Evolutionary conservation across 2,113 vertebrate species (phyloP).

Genomic region (Lophotis ruficrista): DNA sequence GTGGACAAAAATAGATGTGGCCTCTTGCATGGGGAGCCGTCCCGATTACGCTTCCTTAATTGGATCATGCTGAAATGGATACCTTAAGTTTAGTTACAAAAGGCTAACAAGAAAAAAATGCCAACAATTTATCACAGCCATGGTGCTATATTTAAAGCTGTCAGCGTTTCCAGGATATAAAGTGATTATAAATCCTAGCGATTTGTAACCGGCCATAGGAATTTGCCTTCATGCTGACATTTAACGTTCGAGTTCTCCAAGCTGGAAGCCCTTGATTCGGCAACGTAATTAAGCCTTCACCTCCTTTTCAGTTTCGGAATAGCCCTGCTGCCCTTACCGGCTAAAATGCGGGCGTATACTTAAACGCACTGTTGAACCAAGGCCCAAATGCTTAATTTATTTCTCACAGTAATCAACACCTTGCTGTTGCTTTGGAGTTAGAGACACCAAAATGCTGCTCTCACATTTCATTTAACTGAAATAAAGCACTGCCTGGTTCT

Average conservation of each 20-base stretch:
- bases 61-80: conserved; percentile 59
- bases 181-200: conserved; percentile 23
- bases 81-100: conserved; percentile 65
- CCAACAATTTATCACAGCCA: conserved; percentile 47
- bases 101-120: conserved; percentile 51
- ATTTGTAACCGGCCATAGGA: conserved; percentile 41
- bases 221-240: conserved; percentile 34
- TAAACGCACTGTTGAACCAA: neutral
- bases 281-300: neutral
- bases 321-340: neutral
- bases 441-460: neutral
- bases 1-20: conserved; percentile 55
- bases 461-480: neutral
- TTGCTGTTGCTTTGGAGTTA: neutral
- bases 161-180: conserved; percentile 26
- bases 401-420: neutral
- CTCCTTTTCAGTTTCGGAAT: neutral
- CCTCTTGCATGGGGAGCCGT: conserved; percentile 34
- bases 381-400: neutral
- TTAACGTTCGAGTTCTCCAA: neutral
- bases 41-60: conserved; percentile 53
- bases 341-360: neutral
- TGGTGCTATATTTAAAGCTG: conserved; percentile 57
- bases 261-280: neutral
- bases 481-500: neutral